Evolutionary conservation across 2,888 invertebrate species (phyloP), one percentile per base, ranked within the genome.

Genomic region (Scelioninae gen. 1): DNA sequence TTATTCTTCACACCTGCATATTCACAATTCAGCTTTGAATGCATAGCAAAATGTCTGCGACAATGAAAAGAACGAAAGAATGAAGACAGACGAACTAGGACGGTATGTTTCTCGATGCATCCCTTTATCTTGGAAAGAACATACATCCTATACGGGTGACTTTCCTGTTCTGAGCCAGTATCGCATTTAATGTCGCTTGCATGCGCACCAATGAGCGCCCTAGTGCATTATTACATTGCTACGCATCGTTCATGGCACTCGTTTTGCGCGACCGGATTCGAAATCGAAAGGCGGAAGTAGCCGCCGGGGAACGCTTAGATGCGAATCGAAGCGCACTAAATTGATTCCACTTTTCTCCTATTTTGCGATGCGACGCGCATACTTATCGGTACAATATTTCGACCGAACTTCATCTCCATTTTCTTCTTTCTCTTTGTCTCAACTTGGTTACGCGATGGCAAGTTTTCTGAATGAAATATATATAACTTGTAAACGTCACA

Each of bases 241-340:
- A 72, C 74, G 68, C 82, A 77, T n/a, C n/a, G n/a, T n/a, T n/a
- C n/a, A n/a, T n/a, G n/a, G n/a, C n/a, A n/a, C n/a, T 77, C 78
- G 72, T 80, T 75, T 71, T 71, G 63, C 79, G 76, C 83, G 83
- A 80, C 75, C 83, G 79, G 76, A 83, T 83, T 83, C 79, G 83
- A 83, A 83, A 83, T 80, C 76, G 83, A 83, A 83, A 83, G 79
- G 83, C 83, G 83, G 79, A 83, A 83, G 75, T 71, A 55, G 29
- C 66, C 68, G 66, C 29, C 58, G 62, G 65, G 45, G 29, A 49
- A 43, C 55, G 63, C 63, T 75, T 40, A 63, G 66, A 68, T 49
- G 68, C 58, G 58, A 76, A 74, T 72, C 77, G 72, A 56, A 62
- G 43, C 74, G 74, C 66, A 38, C 77, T 63, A 69, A 75, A 81